Evolutionary conservation across 2,797 vertebrate genomes (phyloP), one percentile per base, ranked within the genome.

Genomic region (Chrysocyon brachyurus): DNA sequence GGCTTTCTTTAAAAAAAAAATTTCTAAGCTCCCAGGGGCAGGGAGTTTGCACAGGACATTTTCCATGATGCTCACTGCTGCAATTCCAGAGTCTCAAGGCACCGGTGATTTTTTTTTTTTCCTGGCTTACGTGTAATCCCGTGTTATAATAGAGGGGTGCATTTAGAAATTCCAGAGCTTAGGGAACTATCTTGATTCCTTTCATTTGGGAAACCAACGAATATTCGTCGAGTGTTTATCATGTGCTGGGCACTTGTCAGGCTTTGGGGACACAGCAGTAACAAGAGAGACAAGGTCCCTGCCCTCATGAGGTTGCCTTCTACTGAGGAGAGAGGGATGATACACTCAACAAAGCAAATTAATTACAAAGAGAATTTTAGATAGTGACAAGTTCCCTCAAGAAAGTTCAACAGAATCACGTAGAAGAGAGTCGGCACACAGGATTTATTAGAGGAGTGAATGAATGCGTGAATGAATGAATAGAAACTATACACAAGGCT

Each of bases 71-170:
- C 6, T 59, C 17, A 12, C 21, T 10, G 33, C 49, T 14, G 3
- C 31, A 46, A 15, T 61, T 57, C 49, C 63, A 28, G 75, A 61
- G 52, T n/a, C 61, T 49, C 3, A 26, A 14, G 85, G 33, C 19
- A 19, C 57, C 68, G 1, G 28, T 1, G 6, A 12, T 61, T 17
- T 33, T 49, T 40, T n/a, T 33, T n/a, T 33, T 49, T 46, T n/a
- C 1, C 61, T 40, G 24, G 17, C 33, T 87, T 28, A 15, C 10
- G 1, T 2, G 49, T 0, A 24, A 56, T 6, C 12, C 3, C 11
- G 46, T 12, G 52, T 24, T 9, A 4, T 19, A 3, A 1, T 21
- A 3, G 12, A 28, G 10, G 2, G 14, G 1, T 4, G 5, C 4
- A 0, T 8, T 4, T 10, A 68, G 54, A 61, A 46, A 19, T 6